phyloP scores from a whole-genome alignment of 1,140 invertebrate genomes.

The Pentalonia nigronervosa region DNA sequence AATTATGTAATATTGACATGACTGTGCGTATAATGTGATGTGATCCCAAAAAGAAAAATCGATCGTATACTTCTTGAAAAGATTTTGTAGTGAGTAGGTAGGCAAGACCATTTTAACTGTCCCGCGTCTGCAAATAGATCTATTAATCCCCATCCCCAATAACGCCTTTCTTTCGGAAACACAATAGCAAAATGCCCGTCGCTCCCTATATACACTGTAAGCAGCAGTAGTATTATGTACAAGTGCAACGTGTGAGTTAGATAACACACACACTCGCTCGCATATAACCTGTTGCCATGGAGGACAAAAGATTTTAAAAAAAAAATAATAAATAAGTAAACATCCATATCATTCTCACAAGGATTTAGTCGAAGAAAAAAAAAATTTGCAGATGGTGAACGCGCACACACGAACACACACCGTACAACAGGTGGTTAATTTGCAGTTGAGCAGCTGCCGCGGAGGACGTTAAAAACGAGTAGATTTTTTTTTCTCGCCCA shows the following conservation, averaged over 20 bases:
- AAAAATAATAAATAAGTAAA: conserved; percentile 49
- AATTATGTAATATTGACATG: neutral
- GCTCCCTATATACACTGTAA: neutral
- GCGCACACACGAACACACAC: neutral
- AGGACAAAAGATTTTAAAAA: conserved; percentile 40
- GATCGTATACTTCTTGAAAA: neutral
- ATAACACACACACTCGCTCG: neutral
- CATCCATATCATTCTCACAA: conserved; percentile 46
- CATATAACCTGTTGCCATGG: conserved; percentile 34
- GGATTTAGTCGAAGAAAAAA: conserved; percentile 31
- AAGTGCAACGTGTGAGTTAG: neutral
- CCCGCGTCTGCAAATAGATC: conserved; percentile 14
- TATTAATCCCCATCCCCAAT: neutral
- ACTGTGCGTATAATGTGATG: neutral
- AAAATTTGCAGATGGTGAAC: conserved; percentile 55
- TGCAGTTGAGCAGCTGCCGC: conserved; percentile 27
- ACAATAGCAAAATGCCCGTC: conserved; percentile 27
- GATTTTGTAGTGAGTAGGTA: neutral
- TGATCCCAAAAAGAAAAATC: neutral
- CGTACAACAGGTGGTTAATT: conserved; percentile 57
- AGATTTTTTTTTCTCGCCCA: conserved; percentile 33
- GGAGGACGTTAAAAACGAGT: conserved; percentile 20
- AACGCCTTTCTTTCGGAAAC: conserved; percentile 5
- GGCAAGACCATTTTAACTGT: neutral
- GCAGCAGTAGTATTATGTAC: no score